These are phyloP conservation scores for Heliconius charithonia DNA, from an alignment of 2,888 invertebrate genomes.

Conservation along the genomic window DNA sequence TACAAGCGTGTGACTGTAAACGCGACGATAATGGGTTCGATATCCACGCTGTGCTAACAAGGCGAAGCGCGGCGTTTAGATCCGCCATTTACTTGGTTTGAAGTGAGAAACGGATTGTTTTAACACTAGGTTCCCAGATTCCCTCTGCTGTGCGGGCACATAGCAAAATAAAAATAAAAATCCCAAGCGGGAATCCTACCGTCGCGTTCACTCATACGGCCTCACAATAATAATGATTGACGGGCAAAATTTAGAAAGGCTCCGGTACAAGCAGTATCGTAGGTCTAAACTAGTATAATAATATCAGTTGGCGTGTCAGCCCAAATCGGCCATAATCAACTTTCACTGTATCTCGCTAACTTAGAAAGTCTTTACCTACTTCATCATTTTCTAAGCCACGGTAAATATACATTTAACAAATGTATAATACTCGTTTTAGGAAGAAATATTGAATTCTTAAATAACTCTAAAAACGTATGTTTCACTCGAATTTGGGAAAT, in stretches of 20 bases:
- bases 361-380: slow-evolving; percentile 37
- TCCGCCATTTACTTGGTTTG: too few relatives aligned
- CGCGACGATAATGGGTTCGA: too few relatives aligned
- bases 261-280: background rate
- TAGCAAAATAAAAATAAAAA: background rate
- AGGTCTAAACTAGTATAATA: slow-evolving; percentile 8
- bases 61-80: too few relatives aligned
- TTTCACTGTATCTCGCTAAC: slow-evolving; percentile 35
- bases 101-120: too few relatives aligned
- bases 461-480: too few relatives aligned
- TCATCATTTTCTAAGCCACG: slow-evolving; percentile 16
- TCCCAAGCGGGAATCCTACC: background rate
- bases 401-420: slow-evolving; percentile 6
- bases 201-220: background rate
- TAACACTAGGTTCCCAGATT: too few relatives aligned
- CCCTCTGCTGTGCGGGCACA: too few relatives aligned
- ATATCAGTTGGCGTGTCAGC: slow-evolving; percentile 26
- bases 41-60: too few relatives aligned
- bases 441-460: background rate
- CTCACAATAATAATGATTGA: background rate
- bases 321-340: slow-evolving; percentile 32
- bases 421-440: background rate
- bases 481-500: too few relatives aligned
- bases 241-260: slow-evolving; percentile 6
- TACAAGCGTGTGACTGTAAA: too few relatives aligned